These are phyloP conservation scores for Pachyuromys duprasi DNA, from an alignment of 2,797 vertebrate species.

Conservation along the genomic window DNA sequence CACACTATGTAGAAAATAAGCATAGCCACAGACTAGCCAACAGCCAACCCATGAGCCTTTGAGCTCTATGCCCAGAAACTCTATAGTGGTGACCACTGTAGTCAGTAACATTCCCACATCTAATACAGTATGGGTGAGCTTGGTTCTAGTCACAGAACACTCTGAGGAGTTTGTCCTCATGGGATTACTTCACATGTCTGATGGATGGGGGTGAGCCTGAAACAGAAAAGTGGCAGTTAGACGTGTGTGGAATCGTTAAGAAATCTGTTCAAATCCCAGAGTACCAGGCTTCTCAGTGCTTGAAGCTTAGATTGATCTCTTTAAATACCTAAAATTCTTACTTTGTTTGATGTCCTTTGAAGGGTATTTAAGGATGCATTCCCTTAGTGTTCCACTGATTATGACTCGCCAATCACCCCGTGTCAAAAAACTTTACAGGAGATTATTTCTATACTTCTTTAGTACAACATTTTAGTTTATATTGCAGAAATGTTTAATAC, in stretches of 20 bases:
- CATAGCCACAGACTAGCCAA: background rate
- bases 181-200: background rate
- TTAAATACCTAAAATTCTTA: background rate
- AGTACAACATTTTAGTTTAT: background rate
- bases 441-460: background rate
- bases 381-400: background rate
- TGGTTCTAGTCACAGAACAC: background rate
- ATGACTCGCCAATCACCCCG: background rate
- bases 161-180: background rate
- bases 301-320: background rate
- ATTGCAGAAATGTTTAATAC: background rate
- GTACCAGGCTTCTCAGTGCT: background rate
- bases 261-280: background rate
- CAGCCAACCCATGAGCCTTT: background rate
- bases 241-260: background rate
- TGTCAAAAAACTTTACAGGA: background rate
- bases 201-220: background rate
- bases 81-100: background rate
- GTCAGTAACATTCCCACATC: background rate
- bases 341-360: background rate
- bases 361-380: background rate
- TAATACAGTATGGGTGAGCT: background rate
- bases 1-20: background rate
- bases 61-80: background rate
- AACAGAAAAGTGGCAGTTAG: background rate